A percentile compares a stretch with the other conserved stretches of the same genome.
Evolutionary conservation across 2,888 invertebrate species (phyloP).

Genomic region (Oscheius sp.): DNA sequence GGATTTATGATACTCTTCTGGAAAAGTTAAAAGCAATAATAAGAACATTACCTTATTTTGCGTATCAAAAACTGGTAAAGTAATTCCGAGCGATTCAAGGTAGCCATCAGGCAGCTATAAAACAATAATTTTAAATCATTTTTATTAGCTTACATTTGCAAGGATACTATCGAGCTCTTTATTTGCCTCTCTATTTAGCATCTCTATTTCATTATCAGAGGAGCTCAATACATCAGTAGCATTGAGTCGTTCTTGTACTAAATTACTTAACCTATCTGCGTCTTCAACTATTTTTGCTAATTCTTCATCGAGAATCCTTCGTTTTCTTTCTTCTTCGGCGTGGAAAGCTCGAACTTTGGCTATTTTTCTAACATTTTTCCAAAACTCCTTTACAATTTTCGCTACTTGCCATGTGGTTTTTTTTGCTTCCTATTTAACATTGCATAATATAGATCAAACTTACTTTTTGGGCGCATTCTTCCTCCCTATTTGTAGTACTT

Average conservation of each 20-base stretch:
- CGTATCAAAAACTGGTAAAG: background rate
- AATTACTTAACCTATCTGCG: constrained; percentile 84
- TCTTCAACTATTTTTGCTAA: constrained; percentile 96
- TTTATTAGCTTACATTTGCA: constrained; percentile 64
- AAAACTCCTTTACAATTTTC: constrained; percentile 91
- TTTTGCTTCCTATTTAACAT: constrained; percentile 75
- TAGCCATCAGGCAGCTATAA: background rate
- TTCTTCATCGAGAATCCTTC: constrained; percentile 93
- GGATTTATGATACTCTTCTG: no score
- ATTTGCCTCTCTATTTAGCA: constrained; percentile 86
- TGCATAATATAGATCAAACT: background rate
- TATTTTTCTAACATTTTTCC: constrained; percentile 93
- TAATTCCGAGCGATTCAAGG: background rate
- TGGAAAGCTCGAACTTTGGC: constrained; percentile 72
- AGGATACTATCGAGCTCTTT: constrained; percentile 87
- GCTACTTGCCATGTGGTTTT: constrained; percentile 83
- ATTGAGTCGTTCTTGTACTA: constrained; percentile 60
- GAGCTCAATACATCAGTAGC: constrained; percentile 42
- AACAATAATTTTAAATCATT: background rate
- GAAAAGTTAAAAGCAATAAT: no score
- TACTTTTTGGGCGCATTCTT: background rate
- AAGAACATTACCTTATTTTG: background rate
- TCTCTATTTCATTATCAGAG: constrained; percentile 80
- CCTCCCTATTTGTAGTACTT: background rate
- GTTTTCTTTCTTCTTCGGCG: constrained; percentile 89